Evolutionary conservation across 2,888 invertebrate genomes (phyloP), one percentile per base, ranked within the genome.

Genomic region (Eupithecia abbreviata): DNA sequence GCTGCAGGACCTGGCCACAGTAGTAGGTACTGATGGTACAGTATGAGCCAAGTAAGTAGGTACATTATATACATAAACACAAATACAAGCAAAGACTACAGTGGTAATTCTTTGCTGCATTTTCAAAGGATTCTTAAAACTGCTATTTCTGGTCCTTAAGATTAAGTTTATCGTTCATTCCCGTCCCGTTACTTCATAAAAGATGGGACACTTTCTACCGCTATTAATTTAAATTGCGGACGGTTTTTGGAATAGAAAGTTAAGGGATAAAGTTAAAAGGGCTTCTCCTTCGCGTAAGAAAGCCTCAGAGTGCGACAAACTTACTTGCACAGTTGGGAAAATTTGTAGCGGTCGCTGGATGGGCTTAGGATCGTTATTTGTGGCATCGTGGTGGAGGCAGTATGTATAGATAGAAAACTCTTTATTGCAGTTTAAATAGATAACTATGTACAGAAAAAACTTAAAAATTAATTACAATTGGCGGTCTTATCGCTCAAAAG

Each of bases 181-280:
- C 18, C 73, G 66, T 58, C 18, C 47, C 73, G 76, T 47, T 47
- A 41, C 43, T 43, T 62, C 30, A 73, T 71, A 71, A 73, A 73
- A 49, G 66, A 68, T 68, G 30, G 69, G 43, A 45, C 58, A 73
- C 71, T 73, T 66, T 71, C 71, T 49, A 45, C 71, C 73, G 77
- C 73, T 62, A 74, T 74, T 77, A 73, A 73, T 77, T 77, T 71
- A 77, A 74, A 77, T 77, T 74, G 77, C 30, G 71, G 73, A 9
- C 42, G 77, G 71, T 71, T 73, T 71, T 77, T 15, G 73, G 67
- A 73, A 77, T 74, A 58, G 67, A 73, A 73, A 76, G 71, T 73
- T 73, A 71, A 71, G 76, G 67, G 58, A 76, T 73, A 76, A 76
- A 76, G 73, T 76, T 76, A 73, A 76, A 76, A 47, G 30, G 42